These are phyloP conservation scores for Epinephelus coioides DNA, from an alignment of 2,797 vertebrate species.

Conservation along the genomic window DNA sequence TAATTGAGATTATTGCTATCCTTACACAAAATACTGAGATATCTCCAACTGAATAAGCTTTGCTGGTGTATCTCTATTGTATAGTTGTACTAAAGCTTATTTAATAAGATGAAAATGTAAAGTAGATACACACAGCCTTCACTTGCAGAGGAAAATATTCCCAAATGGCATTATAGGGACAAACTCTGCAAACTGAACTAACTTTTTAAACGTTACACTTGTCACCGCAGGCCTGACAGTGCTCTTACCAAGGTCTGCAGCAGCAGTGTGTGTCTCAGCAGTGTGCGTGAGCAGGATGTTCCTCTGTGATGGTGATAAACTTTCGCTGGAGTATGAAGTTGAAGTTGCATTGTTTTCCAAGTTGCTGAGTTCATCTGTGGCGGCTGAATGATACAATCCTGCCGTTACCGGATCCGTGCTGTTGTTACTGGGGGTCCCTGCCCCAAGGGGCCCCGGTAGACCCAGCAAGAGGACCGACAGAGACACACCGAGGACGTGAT, in stretches of 20 bases:
- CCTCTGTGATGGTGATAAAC: constrained; percentile 74
- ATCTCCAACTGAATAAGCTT: not conserved
- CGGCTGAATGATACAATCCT: constrained; percentile 29
- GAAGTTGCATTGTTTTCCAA: constrained; percentile 54
- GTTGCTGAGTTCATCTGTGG: constrained; percentile 24
- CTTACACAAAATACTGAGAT: too few relatives aligned
- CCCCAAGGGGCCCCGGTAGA: constrained; percentile 71
- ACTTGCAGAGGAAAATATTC: not conserved
- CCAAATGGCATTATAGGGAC: rapidly evolving
- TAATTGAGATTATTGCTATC: not conserved
- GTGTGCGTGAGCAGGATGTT: constrained; percentile 68
- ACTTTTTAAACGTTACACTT: constrained; percentile 2
- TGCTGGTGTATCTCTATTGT: not conserved
- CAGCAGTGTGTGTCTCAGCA: constrained; percentile 54
- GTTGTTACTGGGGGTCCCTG: constrained; percentile 70
- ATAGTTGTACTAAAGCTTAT: not conserved
- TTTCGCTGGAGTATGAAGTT: constrained; percentile 63
- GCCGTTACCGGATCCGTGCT: constrained; percentile 59
- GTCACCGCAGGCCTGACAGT: constrained; percentile 45
- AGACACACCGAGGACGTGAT: constrained; percentile 71
- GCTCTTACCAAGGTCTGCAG: constrained; percentile 76
- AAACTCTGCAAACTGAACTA: not conserved
- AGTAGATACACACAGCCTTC: not conserved
- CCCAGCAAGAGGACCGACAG: constrained; percentile 75
- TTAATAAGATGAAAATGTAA: not conserved